Base-by-base conservation (phyloP, 2,797 vertebrate species). In the Borostomias antarcticus region DNA sequence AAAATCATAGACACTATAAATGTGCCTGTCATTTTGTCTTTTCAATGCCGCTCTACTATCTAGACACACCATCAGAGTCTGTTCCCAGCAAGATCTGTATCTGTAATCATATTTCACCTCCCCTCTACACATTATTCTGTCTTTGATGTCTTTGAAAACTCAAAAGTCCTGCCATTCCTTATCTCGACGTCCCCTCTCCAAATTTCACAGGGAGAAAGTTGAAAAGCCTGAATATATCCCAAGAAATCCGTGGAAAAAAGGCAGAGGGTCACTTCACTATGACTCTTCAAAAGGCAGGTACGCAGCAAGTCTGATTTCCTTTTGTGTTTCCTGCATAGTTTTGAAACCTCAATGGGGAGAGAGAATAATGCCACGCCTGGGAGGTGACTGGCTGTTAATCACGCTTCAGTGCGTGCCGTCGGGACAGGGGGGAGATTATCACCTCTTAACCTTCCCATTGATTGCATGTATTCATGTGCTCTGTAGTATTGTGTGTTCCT, bases 251-350 rank as follows among this genome's bases (percentile, higher is more conserved):
- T 21, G 5, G 40, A 37, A 37, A 37, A 21, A 57, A 19, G 2
- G 5, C 25, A 8, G 11, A 21, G 52, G 51, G 26, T 53, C 56
- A 58, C 56, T 58, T 58, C 76, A 80, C 72, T 84, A 77, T 80
- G 70, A 81, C 67, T 82, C 79, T 86, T 83, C 74, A 84, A 85
- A 85, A 81, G 77, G 67, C 85, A 64, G 81, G 60, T 75, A 79
- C 74, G 60, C 63, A 70, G 54, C 68, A 50, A 52, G 80, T 85
- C 77, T 82, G 43, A 85, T 82, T 74, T 76, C 80, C 53, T 82
- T 79, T 77, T 72, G 61, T 62, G 54, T 69, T 72, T 64, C 68
- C 25, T 17, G 19, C 11, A 76, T 63, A 73, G 73, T 82, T 74
- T 69, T 63, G 64, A 37, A 78, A 40, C 64, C 58, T 77, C 45